phyloP scores from a whole-genome alignment of 1,140 invertebrate species.

The Hydropsyche tenuis region DNA sequence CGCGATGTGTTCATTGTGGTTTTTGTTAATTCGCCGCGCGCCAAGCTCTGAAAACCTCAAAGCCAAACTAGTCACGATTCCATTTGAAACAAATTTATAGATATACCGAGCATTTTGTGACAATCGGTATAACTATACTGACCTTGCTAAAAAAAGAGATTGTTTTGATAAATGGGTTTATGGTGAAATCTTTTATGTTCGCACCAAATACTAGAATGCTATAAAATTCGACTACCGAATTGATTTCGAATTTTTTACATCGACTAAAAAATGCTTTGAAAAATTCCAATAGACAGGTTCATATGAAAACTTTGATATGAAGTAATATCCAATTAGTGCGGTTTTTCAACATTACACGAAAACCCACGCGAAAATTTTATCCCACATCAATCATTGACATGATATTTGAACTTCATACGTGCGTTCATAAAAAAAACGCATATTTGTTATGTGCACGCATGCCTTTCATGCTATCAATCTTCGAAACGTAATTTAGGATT shows the following conservation, averaged over 20 bases:
- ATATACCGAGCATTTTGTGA: constrained; percentile 3
- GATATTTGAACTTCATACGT: background rate
- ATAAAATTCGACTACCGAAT: background rate
- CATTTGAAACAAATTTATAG: background rate
- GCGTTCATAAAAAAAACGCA: background rate
- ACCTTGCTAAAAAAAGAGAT: constrained; percentile 30
- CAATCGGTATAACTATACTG: constrained; percentile 16
- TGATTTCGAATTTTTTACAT: background rate
- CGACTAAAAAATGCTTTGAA: background rate
- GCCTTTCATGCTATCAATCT: constrained; percentile 23
- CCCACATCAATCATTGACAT: constrained; percentile 3
- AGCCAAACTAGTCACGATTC: constrained; percentile 34
- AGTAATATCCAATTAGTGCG: too few species aligned
- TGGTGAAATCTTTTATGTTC: constrained; percentile 8
- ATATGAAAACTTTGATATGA: too few species aligned
- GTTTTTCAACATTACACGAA: too few species aligned
- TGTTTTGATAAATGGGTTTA: constrained; percentile 19
- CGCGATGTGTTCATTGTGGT: background rate
- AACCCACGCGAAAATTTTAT: background rate
- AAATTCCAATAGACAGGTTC: background rate
- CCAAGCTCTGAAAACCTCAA: constrained; percentile 15
- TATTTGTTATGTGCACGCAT: constrained; percentile 1
- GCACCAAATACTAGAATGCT: background rate
- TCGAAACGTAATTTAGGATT: constrained; percentile 9
- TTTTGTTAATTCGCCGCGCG: background rate